Base-by-base conservation (phyloP, 2,113 vertebrate species). In the Melanocharis versteri region DNA sequence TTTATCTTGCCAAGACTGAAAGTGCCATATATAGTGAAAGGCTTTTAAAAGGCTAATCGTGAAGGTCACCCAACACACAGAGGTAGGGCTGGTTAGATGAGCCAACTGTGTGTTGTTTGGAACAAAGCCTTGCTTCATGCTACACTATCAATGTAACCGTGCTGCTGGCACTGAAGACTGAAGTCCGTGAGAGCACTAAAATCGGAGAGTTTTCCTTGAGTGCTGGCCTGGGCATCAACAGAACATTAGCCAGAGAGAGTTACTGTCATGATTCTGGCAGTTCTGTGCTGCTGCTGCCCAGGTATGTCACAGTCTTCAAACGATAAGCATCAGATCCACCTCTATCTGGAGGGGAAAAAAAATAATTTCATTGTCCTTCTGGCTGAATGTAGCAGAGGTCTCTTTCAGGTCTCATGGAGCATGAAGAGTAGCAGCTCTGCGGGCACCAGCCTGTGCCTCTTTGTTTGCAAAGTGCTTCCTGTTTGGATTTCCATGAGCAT, bases 21-120 rank as follows among this genome's bases (percentile, higher is more conserved):
- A 94, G 94, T 75, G 90, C 93, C 95, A 96, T 96, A 96, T 96
- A 96, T 96, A 96, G 95, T 23, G 92, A 96, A 96, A 93, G 85
- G 71, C 82, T 96, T 94, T 94, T 83, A 90, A 93, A 96, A 93
- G 93, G 87, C 79, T 97, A 90, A 93, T 88, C 15, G 0, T 64
- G 64, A 90, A 96, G 94, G 93, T 94, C 94, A 93, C 71, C 21
- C 71, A 89, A 87, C 54, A 96, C 30, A 15, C 90, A 88, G 94
- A 97, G 96, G 94, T 95, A 96, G 64, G 66, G 39, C 79, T 89
- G 72, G 40, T 80, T 87, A 83, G n/a, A 80, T 78, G 82, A 93
- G 48, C 88, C 76, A 64, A 1, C 71, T 78, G 71, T 83, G 72
- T 18, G 24, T 60, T 27, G 6, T 68, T 88, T 93, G 85, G 56